Percentiles rank a stretch among this genome's conserved stretches.
Conservation (phyloP, 2,797 vertebrate genomes). For the Streptopelia turtur region DNA sequence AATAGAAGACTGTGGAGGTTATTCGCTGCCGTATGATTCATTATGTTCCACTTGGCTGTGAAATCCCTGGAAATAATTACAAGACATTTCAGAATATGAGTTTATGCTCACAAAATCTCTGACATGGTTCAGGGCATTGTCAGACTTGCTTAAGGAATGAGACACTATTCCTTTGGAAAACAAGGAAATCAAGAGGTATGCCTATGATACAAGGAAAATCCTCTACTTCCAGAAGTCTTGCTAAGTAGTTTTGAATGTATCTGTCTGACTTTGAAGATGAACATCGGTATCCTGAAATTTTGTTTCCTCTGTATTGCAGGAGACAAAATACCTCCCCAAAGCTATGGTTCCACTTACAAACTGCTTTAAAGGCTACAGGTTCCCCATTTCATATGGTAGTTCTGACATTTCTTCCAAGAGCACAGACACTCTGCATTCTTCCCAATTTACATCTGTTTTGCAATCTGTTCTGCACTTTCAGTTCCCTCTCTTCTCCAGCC, state of each 20-base stretch:
- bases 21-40: neutral
- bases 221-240: neutral
- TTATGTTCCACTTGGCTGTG: neutral
- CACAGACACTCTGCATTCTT: neutral
- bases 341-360: neutral
- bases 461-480: neutral
- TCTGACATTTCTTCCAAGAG: neutral
- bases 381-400: neutral
- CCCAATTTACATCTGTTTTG: neutral
- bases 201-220: neutral
- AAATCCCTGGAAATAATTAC: neutral
- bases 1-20: neutral
- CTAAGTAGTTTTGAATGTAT: neutral
- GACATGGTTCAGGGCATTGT: neutral
- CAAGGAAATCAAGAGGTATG: neutral
- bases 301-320: neutral
- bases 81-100: neutral
- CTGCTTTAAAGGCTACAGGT: neutral
- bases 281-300: neutral
- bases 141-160: neutral
- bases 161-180: neutral
- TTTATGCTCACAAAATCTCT: neutral
- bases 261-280: neutral
- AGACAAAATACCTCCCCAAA: neutral
- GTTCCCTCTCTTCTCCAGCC: neutral